phyloP scores from a whole-genome alignment of 2,113 vertebrate genomes.

The Raja brachyura region DNA sequence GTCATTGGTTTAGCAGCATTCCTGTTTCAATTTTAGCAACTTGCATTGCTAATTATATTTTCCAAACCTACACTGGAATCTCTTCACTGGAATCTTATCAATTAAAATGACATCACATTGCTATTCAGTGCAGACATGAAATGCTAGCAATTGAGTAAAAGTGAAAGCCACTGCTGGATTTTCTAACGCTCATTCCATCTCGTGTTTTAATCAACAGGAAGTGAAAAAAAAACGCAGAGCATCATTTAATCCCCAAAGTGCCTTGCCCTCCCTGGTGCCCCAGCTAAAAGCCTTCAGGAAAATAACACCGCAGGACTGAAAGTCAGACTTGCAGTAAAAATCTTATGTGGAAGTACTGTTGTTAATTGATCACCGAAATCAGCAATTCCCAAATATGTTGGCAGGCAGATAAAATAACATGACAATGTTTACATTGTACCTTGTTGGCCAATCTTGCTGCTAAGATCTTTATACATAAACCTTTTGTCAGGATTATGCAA shows the following conservation, averaged over 20 bases:
- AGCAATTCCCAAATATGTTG: background rate
- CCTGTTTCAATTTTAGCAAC: background rate
- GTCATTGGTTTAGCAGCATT: background rate
- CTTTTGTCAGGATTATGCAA: background rate
- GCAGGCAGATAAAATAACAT: background rate
- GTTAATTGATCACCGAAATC: background rate
- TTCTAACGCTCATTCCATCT: background rate
- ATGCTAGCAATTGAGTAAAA: background rate
- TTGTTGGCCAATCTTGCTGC: background rate
- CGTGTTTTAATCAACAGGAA: conserved; percentile 1
- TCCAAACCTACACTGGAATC: background rate
- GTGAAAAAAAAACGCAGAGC: background rate
- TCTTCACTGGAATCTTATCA: background rate
- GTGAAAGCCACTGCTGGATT: background rate
- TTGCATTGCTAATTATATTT: background rate
- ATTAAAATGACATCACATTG: background rate
- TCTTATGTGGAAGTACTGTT: background rate
- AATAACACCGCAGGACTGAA: background rate
- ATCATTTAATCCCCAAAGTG: conserved; percentile 30
- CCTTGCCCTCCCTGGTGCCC: background rate
- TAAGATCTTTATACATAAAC: background rate
- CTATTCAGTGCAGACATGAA: background rate
- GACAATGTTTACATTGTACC: background rate
- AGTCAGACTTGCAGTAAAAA: background rate
- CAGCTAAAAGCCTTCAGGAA: conserved; percentile 6